Conservation (phyloP, 2,113 vertebrate species). For the Apistogramma diplotaenia region DNA sequence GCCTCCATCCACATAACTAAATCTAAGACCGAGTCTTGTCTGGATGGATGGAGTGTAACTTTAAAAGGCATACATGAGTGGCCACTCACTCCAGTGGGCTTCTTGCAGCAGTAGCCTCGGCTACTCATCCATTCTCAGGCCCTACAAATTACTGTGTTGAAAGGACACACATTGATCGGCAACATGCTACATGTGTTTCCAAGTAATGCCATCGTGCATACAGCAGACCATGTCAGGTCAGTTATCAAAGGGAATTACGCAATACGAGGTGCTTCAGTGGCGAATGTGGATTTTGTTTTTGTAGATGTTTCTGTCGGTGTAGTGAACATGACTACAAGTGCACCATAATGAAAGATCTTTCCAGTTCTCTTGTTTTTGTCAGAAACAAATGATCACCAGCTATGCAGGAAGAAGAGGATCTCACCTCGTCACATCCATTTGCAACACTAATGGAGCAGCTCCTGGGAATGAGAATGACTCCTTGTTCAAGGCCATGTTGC, state of each 20-base stretch:
- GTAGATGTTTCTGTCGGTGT: constrained; percentile 4
- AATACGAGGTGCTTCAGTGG: not conserved
- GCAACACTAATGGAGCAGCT: constrained; percentile 41
- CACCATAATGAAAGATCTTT: not conserved
- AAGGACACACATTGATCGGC: constrained; percentile 62
- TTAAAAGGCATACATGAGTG: constrained; percentile 75
- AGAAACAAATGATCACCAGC: constrained; percentile 37
- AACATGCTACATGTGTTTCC: constrained; percentile 46
- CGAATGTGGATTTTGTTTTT: constrained; percentile 10
- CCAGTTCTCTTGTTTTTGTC: constrained; percentile 1
- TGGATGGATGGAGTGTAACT: constrained; percentile 63
- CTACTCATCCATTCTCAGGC: constrained; percentile 64
- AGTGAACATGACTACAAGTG: not conserved
- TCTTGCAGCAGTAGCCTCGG: constrained; percentile 27
- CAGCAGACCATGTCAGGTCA: constrained; percentile 20
- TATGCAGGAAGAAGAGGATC: not conserved
- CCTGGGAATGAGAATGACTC: constrained; percentile 23
- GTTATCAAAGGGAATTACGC: constrained; percentile 54
- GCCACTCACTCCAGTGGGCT: constrained; percentile 45
- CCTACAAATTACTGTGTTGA: constrained; percentile 58
- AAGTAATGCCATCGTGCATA: constrained; percentile 40
- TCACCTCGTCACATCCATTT: constrained; percentile 40
- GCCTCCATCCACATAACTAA: constrained; percentile 63
- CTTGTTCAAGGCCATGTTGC: constrained; percentile 35
- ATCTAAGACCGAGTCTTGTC: constrained; percentile 62